Evolutionary conservation across 2,888 invertebrate species (phyloP).

Genomic region (Melieria omissa): DNA sequence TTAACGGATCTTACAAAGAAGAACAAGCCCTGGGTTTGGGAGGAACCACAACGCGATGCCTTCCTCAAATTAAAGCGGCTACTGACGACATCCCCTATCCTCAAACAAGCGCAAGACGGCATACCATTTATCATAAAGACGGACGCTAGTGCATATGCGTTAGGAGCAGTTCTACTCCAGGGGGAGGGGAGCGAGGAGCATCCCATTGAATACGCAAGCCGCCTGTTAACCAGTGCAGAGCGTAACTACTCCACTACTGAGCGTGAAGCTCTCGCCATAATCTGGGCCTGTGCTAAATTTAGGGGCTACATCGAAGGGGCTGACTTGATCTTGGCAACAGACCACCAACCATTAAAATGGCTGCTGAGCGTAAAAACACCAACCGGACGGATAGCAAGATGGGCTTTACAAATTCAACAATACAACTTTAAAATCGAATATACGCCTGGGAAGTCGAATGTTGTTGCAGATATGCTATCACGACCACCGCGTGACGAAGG

Average conservation of each 20-base stretch:
- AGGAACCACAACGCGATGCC: constrained; percentile 16
- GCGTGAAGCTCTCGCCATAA: too few species aligned
- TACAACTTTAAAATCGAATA: constrained; percentile 62
- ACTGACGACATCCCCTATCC: constrained; percentile 46
- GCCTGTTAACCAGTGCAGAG: constrained; percentile 46
- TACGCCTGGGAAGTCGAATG: constrained; percentile 53
- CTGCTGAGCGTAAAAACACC: constrained; percentile 49
- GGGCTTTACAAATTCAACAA: constrained; percentile 63
- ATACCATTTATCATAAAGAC: constrained; percentile 53
- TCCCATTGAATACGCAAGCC: constrained; percentile 51
- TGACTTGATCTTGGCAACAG: constrained; percentile 56
- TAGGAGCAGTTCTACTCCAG: constrained; percentile 41
- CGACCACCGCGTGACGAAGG: constrained; percentile 26
- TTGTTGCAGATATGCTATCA: constrained; percentile 37
- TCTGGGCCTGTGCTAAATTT: too few species aligned
- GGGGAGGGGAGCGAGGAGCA: constrained; percentile 46
- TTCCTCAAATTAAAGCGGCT: constrained; percentile 29
- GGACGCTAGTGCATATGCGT: constrained; percentile 53
- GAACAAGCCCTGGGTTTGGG: constrained; percentile 34
- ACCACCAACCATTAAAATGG: constrained; percentile 68
- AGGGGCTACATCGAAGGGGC: constrained; percentile 55
- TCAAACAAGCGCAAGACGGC: constrained; percentile 45
- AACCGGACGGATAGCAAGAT: constrained; percentile 64
- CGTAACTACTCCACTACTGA: constrained; percentile 49
- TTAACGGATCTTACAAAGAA: constrained; percentile 41